A percentile compares a stretch with the other conserved stretches of the same genome.
Conservation (phyloP, 1,140 invertebrate genomes). For the Calephelis nemesis region DNA sequence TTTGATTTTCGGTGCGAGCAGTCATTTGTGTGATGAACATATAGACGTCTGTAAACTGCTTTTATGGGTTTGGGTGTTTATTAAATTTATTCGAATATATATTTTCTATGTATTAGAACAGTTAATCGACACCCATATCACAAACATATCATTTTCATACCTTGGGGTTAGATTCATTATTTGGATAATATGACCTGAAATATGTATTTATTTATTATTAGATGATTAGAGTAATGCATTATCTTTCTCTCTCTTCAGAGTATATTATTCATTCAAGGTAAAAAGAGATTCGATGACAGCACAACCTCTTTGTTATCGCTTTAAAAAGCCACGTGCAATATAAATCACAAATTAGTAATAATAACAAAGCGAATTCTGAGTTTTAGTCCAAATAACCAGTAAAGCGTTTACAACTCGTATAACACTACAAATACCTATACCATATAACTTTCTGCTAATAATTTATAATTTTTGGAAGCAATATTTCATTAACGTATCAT, state of each 20-base stretch:
- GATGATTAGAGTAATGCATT: constrained; percentile 18
- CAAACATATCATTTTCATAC: too few species aligned
- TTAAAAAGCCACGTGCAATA: constrained; percentile 23
- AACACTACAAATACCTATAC: constrained; percentile 31
- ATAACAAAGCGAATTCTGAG: constrained; percentile 7
- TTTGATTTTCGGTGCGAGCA: too few species aligned
- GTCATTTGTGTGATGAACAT: too few species aligned
- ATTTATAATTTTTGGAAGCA: constrained; percentile 59
- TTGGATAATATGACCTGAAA: not conserved
- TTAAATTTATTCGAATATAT: too few species aligned
- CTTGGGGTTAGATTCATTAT: too few species aligned
- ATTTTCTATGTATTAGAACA: too few species aligned
- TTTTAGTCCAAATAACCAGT: not conserved
- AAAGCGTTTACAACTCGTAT: constrained; percentile 37
- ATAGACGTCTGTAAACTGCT: too few species aligned
- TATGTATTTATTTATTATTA: not conserved
- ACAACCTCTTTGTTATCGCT: constrained; percentile 40
- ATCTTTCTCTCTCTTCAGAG: not conserved
- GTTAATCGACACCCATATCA: too few species aligned
- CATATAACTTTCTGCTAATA: constrained; percentile 20
- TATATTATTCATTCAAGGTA: not conserved
- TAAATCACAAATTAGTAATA: constrained; percentile 8
- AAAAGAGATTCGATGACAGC: constrained; percentile 44
- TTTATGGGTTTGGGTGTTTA: too few species aligned
- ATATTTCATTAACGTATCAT: constrained; percentile 67